These are phyloP conservation scores for Calephelis nemesis DNA, from an alignment of 1,140 invertebrate genomes.

Conservation along the genomic window DNA sequence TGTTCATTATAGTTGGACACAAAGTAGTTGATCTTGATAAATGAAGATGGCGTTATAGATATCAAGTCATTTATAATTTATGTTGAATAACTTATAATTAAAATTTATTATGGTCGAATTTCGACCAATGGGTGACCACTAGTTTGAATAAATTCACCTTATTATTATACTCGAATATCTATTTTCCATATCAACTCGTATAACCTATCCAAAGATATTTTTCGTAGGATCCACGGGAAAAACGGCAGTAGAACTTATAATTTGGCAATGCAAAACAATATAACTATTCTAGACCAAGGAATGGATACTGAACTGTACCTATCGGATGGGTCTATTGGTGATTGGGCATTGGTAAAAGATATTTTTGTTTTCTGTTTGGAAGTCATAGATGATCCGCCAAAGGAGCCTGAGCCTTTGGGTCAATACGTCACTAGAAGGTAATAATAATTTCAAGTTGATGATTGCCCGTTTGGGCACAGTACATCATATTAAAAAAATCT, in stretches of 20 bases:
- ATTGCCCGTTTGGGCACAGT: too few relatives aligned
- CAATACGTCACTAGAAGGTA: conserved; percentile 49
- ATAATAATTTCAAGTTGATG: neutral
- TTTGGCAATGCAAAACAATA: conserved; percentile 42
- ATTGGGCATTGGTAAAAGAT: conserved; percentile 37
- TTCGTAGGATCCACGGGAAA: conserved; percentile 58
- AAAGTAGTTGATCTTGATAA: too few relatives aligned
- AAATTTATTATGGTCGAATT: too few relatives aligned
- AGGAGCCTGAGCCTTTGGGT: conserved; percentile 37
- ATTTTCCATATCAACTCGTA: too few relatives aligned
- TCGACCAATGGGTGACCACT: too few relatives aligned
- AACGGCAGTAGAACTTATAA: conserved; percentile 43
- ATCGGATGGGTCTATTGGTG: conserved; percentile 38
- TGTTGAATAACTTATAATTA: too few relatives aligned
- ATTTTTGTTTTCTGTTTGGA: conserved; percentile 37
- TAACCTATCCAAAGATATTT: neutral
- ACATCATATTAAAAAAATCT: too few relatives aligned
- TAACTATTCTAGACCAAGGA: conserved; percentile 40
- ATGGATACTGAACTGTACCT: conserved; percentile 38
- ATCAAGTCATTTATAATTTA: too few relatives aligned
- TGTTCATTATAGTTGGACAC: too few relatives aligned
- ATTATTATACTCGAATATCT: too few relatives aligned
- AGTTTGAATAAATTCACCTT: too few relatives aligned
- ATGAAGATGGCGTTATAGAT: too few relatives aligned
- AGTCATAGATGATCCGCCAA: conserved; percentile 26